phyloP scores from a whole-genome alignment of 2,888 invertebrate genomes.

The Polydrusus cervinus region DNA sequence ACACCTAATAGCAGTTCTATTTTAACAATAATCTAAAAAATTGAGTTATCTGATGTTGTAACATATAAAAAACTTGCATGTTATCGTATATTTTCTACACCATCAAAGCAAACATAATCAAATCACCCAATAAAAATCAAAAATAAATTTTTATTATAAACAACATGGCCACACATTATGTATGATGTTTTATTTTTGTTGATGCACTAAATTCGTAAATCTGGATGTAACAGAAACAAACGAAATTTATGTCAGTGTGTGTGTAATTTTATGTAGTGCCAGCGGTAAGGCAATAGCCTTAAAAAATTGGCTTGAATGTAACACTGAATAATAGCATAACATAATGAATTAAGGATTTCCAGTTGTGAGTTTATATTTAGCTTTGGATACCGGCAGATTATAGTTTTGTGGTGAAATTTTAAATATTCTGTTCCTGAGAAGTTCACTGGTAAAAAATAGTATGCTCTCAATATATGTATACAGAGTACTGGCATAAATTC shows the following conservation, averaged over 20 bases:
- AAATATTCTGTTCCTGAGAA: neutral
- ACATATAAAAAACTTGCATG: too few species aligned
- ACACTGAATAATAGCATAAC: slow-evolving; percentile 26
- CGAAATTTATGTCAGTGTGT: slow-evolving; percentile 1
- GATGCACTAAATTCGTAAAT: slow-evolving; percentile 26
- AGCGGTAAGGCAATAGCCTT: slow-evolving; percentile 35
- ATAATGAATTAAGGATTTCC: slow-evolving; percentile 25
- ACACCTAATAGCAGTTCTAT: too few species aligned
- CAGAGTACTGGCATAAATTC: too few species aligned
- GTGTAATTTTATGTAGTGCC: slow-evolving; percentile 24
- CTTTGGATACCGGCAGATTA: slow-evolving; percentile 7
- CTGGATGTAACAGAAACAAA: slow-evolving; percentile 35
- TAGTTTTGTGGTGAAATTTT: neutral
- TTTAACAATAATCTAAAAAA: too few species aligned
- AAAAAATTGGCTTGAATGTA: slow-evolving; percentile 30
- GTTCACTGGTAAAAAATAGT: too few species aligned
- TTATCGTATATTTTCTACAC: too few species aligned
- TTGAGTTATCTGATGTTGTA: too few species aligned
- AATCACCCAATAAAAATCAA: slow-evolving; percentile 13
- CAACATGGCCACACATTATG: slow-evolving; percentile 6
- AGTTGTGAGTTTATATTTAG: slow-evolving; percentile 27
- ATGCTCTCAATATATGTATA: too few species aligned
- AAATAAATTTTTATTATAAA: slow-evolving; percentile 28
- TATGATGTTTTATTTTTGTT: slow-evolving; percentile 24
- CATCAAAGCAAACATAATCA: neutral